Conservation (phyloP, 2,888 invertebrate species). For the Acleris laterana region DNA sequence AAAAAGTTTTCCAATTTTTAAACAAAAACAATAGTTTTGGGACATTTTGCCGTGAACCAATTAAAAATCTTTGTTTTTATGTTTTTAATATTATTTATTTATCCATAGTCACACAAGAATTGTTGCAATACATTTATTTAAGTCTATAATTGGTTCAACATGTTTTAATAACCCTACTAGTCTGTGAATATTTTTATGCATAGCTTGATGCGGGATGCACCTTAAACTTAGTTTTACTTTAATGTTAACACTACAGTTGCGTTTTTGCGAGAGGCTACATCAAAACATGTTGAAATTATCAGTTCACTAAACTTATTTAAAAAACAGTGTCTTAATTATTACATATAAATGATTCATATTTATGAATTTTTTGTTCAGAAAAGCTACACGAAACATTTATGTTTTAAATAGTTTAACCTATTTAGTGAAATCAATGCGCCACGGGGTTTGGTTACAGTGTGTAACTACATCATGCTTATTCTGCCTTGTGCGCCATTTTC, state of each 20-base stretch:
- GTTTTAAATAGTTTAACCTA: constrained; percentile 32
- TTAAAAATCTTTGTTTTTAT: constrained; percentile 56
- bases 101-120: constrained; percentile 71
- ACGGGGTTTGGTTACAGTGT: background rate
- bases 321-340: constrained; percentile 44
- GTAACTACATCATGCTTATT: constrained; percentile 17
- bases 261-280: constrained; percentile 49
- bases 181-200: constrained; percentile 42
- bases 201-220: constrained; percentile 17
- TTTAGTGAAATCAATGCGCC: constrained; percentile 26
- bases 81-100: constrained; percentile 57
- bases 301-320: constrained; percentile 54
- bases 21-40: background rate
- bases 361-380: constrained; percentile 33
- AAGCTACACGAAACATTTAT: constrained; percentile 33
- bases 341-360: constrained; percentile 34
- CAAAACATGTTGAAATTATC: constrained; percentile 66
- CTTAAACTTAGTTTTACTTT: constrained; percentile 36
- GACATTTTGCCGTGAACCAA: constrained; percentile 38
- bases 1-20: background rate
- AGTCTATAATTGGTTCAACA: constrained; percentile 59
- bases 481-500: constrained; percentile 20
- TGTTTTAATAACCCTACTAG: constrained; percentile 56
- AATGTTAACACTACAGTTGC: constrained; percentile 43
- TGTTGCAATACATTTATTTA: constrained; percentile 62